Base-by-base conservation (phyloP, 1,140 invertebrate genomes). In the Tetraneura akinire region DNA sequence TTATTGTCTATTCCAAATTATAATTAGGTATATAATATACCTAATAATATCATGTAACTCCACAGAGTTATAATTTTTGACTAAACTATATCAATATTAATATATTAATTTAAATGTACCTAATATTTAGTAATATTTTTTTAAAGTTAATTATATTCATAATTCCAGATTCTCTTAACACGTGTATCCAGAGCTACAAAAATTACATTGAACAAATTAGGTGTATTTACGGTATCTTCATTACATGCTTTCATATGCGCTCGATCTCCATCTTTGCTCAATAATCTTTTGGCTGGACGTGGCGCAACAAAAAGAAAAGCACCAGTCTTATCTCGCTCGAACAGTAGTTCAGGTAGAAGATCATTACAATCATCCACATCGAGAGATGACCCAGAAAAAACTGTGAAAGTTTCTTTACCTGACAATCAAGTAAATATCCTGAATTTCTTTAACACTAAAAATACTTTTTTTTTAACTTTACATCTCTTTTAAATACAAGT, bases 221-320 rank as follows among this genome's bases (percentile, higher is more conserved):
- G 96, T 64, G 96, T 98, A 71, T 98, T 98, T 88, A 98, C 96
- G 23, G 96, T 98, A 60, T 98, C 96, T 55, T 97, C 96, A 66
- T 97, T 98, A 88, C 96, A 99, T 86, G 96, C 96, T 81, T 96
- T 97, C 86, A 97, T 98, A 80, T 98, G 96, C 85, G 96, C 96
- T 37, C 90, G 97, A 73, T 96, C 94, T 85, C 95, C 95, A 32
- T 96, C 94, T 68, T 87, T 96, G 82, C 89, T 97, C 62, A 96
- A 96, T 87, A 97, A 96, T 88, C 87, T 97, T 82, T 88, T 97
- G 71, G 94, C 95, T 29, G 95, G 94, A 70, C 89, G 95, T 80
- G 95, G 94, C 9, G 94, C 94, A 26, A 96, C 94, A 57, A 95
- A 96, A 85, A 89, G 94, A 60, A 88, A 93, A 68, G 91, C 93